These are phyloP conservation scores for Axinella damicornis DNA, from an alignment of 37 sponge, comb jelly and placozoan species.

Conservation along the genomic window DNA sequence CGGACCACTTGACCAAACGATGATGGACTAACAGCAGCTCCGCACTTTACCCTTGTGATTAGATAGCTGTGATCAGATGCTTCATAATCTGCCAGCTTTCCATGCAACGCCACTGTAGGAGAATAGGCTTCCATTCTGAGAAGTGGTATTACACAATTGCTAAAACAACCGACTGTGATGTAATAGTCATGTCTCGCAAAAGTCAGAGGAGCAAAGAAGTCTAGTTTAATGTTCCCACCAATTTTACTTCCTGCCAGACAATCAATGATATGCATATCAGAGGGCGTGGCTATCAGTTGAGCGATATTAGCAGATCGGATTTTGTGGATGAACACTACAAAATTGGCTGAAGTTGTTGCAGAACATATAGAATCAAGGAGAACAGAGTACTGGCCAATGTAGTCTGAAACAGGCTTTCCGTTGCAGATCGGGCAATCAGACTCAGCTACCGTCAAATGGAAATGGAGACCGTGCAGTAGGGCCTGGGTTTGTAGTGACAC, in stretches of 20 bases:
- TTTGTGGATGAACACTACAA: background rate
- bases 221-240: background rate
- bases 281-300: background rate
- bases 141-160: background rate
- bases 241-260: background rate
- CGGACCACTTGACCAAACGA: background rate
- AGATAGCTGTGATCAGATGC: too few relatives aligned
- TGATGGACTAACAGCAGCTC: background rate
- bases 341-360: background rate
- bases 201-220: background rate
- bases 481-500: conserved; percentile 31
- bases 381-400: conserved; percentile 9
- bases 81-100: too few relatives aligned
- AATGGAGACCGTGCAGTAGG: conserved; percentile 37
- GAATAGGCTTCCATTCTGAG: background rate
- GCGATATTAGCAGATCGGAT: too few relatives aligned
- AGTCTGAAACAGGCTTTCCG: background rate
- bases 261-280: conserved; percentile 7
- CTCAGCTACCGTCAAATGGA: conserved; percentile 40
- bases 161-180: background rate
- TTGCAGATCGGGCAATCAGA: conserved; percentile 43
- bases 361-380: background rate
- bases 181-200: background rate
- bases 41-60: too few relatives aligned
- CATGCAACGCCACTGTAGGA: background rate